phyloP scores from a whole-genome alignment of 2,113 vertebrate species.

The Perca flavescens region DNA sequence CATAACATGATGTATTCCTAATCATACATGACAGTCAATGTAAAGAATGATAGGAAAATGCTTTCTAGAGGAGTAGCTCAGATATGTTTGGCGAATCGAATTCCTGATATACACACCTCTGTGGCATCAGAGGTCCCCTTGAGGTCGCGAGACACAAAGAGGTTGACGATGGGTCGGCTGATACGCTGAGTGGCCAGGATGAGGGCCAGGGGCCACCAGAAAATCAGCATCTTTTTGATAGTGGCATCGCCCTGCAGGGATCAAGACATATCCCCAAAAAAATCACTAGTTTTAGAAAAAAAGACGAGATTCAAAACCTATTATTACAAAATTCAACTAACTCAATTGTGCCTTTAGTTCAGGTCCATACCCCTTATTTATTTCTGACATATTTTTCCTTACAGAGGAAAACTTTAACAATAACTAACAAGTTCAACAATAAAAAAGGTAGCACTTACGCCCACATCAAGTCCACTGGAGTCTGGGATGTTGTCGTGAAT shows the following conservation, averaged over 20 bases:
- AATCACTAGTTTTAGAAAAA: not conserved
- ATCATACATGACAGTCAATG: not conserved
- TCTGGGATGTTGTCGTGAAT: slow-evolving; percentile 95
- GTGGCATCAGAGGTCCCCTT: slow-evolving; percentile 91
- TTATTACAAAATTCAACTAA: not conserved
- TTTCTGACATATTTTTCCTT: not conserved
- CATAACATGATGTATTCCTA: not conserved
- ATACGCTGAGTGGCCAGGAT: slow-evolving; percentile 97
- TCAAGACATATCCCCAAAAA: not conserved
- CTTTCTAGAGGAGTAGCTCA: not conserved
- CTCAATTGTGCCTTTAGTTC: not conserved
- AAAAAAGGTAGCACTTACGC: slow-evolving; percentile 80
- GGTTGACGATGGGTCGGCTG: slow-evolving; percentile 97
- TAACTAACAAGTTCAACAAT: too few species aligned
- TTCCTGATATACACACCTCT: slow-evolving; percentile 86
- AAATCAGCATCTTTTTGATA: slow-evolving; percentile 96
- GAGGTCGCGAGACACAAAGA: slow-evolving; percentile 97
- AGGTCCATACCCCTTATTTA: not conserved
- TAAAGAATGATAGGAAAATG: not conserved
- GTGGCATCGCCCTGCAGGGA: slow-evolving; percentile 92
- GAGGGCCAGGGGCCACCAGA: slow-evolving; percentile 98
- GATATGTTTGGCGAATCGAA: not conserved
- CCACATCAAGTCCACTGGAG: slow-evolving; percentile 91
- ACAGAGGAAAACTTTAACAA: not conserved
- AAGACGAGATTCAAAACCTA: not conserved